Evolutionary conservation across 2,797 vertebrate species (phyloP).

Genomic region (Thaleichthys pacificus): DNA sequence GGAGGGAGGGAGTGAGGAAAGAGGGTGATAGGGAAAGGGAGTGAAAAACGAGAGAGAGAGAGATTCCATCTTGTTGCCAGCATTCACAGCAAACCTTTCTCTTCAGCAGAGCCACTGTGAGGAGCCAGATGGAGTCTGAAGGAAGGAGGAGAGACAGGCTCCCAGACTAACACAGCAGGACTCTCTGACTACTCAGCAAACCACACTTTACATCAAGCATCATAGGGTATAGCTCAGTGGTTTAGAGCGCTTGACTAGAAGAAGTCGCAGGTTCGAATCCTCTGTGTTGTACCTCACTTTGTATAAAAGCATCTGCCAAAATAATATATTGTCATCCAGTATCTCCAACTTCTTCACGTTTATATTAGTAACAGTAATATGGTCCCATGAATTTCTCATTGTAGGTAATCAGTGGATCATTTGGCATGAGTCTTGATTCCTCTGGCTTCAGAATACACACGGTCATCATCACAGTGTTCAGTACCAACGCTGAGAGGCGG

Average conservation of each 20-base stretch:
- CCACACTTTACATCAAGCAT: neutral
- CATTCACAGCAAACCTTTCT: neutral
- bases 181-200: neutral
- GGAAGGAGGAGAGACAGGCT: neutral
- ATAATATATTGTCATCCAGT: too few relatives aligned
- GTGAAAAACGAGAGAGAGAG: neutral
- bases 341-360: neutral
- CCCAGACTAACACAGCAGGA: neutral
- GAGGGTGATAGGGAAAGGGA: neutral
- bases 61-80: neutral
- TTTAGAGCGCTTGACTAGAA: too few relatives aligned
- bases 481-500: conserved; percentile 17
- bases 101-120: neutral
- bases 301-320: too few relatives aligned
- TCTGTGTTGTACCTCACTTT: too few relatives aligned
- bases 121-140: neutral
- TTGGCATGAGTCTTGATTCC: conserved; percentile 15
- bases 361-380: neutral
- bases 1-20: neutral
- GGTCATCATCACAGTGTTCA: conserved; percentile 33
- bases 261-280: too few relatives aligned
- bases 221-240: too few relatives aligned
- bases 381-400: conserved; percentile 1
- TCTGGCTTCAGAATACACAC: conserved; percentile 8
- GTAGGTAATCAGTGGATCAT: conserved; percentile 19